These are phyloP conservation scores for Callopanchax toddi DNA, from an alignment of 2,113 vertebrate species.

Conservation along the genomic window DNA sequence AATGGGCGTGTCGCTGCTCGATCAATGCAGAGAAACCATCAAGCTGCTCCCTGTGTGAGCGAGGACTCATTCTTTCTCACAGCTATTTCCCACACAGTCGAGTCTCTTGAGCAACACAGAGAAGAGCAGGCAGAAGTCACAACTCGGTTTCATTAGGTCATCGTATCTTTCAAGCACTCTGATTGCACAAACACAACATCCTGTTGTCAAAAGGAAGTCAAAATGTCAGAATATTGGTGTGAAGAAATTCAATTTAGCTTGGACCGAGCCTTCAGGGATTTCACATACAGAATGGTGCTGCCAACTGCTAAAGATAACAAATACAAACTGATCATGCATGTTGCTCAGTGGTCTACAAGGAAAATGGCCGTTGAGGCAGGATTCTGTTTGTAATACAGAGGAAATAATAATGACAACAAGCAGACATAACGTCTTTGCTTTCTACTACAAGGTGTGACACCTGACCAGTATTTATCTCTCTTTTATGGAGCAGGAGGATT, in stretches of 20 bases:
- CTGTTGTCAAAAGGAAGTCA: slow-evolving; percentile 34
- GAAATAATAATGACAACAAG: too few species aligned
- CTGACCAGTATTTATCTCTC: too few species aligned
- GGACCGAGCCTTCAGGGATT: not conserved
- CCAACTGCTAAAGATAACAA: not conserved
- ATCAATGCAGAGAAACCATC: slow-evolving; percentile 43
- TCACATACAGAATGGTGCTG: slow-evolving; percentile 2
- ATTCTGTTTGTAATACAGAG: too few species aligned
- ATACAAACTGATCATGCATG: not conserved
- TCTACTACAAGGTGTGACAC: too few species aligned
- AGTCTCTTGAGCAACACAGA: slow-evolving; percentile 42
- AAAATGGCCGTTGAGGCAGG: not conserved
- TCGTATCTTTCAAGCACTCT: slow-evolving; percentile 47
- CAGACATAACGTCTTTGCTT: too few species aligned
- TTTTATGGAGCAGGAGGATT: too few species aligned
- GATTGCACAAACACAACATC: slow-evolving; percentile 38
- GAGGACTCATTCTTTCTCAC: slow-evolving; percentile 77
- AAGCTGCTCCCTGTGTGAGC: slow-evolving; percentile 50
- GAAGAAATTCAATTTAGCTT: not conserved
- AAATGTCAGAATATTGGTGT: slow-evolving; percentile 5
- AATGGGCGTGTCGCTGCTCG: slow-evolving; percentile 44
- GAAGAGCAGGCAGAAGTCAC: slow-evolving; percentile 45
- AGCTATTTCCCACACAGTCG: slow-evolving; percentile 67
- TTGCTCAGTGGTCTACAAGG: not conserved
- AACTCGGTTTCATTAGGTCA: slow-evolving; percentile 60